Evolutionary conservation across 2,888 invertebrate species (phyloP), one percentile per base, ranked within the genome.

Genomic region (Agrochola circellaris): DNA sequence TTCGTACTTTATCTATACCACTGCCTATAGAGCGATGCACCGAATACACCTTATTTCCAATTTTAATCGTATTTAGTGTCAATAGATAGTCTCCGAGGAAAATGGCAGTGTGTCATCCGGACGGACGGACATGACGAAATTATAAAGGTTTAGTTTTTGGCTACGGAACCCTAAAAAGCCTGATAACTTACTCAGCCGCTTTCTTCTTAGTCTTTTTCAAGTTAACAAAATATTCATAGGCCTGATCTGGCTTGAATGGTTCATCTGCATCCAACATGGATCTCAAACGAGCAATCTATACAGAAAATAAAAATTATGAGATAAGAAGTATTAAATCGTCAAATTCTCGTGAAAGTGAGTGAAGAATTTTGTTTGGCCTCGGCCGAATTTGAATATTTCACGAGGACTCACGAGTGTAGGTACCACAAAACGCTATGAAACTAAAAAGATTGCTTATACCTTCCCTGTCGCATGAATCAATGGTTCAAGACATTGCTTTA

Each of bases 211-310:
- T 89, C 84, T 94, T 96, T 62, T 91, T 91, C 69, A 95, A 84
- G 84, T 95, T 96, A 6, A 95, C 88, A 79, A 96, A 96, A 83
- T 96, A 96, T 80, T 95, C 94, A 80, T 96, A 96, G 0, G 96
- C 96, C 84, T 96, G 96, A 72, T 96, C 96, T 0, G 96, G 96
- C 73, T 95, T 96, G 84, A 96, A 96, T 0, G 96, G 96, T 79
- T 95, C 95, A 76, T 96, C 96, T 0, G 96, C 96, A 81, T 96
- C 95, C 75, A 96, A 82, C 95, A 96, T 94, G 4, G 91, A 78
- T 17, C 96, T 92, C 23, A 96, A 86, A 34, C 96, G 94, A 58
- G 92, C 89, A 79, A 96, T 95, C 96, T 96, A 81, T 65, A 87
- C 82, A 67, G 3, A 42, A 38, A 48, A 30, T 0, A 65, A 23